phyloP scores from a whole-genome alignment of 2,113 vertebrate genomes.

The Uria lomvia region DNA sequence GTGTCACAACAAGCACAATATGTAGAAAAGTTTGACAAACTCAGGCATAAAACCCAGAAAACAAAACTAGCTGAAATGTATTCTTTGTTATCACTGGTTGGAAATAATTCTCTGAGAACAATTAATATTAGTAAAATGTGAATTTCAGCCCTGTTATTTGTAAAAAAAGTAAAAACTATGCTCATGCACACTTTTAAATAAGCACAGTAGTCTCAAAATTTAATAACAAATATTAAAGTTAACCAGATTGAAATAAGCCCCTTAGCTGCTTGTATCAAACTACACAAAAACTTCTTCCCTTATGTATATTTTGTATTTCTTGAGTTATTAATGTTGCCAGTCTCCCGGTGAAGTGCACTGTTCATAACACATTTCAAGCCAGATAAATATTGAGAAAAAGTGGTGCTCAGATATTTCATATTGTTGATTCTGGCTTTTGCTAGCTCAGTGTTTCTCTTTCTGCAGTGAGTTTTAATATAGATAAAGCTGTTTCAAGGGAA shows the following conservation, averaged over 20 bases:
- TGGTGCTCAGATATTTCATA: not conserved
- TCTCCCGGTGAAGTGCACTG: not conserved
- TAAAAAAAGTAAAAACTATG: not conserved
- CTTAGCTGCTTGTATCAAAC: not conserved
- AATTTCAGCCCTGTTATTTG: not conserved
- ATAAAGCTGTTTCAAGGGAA: not conserved
- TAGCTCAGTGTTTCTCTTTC: not conserved
- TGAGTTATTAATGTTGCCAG: not conserved
- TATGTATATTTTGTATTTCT: not conserved
- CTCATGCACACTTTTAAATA: not conserved
- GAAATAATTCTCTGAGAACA: not conserved
- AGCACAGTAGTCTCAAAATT: not conserved
- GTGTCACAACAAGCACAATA: not conserved
- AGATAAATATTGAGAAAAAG: not conserved
- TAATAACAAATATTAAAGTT: not conserved
- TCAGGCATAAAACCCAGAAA: not conserved
- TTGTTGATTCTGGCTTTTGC: not conserved
- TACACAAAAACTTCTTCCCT: not conserved
- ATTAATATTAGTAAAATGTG: not conserved
- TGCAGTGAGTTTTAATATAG: not conserved
- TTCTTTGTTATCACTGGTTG: not conserved
- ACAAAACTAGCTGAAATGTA: not conserved
- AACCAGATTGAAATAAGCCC: fast-evolving
- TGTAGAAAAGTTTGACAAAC: not conserved
- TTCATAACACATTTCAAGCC: not conserved